Percentiles rank a stretch among this genome's conserved stretches.
phyloP scores from a whole-genome alignment of 2,797 vertebrate species.

The Muraenolepis orangiensis region DNA sequence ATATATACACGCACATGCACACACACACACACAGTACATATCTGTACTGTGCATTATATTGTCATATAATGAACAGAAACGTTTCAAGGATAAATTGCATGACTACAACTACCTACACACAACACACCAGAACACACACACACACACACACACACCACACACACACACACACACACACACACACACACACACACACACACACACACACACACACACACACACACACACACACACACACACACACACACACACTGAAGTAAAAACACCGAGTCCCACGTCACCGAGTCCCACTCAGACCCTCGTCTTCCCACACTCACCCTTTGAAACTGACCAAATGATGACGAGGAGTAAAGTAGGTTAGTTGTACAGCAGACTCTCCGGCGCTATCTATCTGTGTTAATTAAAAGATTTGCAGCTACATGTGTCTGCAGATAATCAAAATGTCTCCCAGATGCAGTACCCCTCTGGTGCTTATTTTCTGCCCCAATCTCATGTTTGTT shows the following conservation, averaged over 20 bases:
- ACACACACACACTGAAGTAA: conserved; percentile 32
- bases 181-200: neutral
- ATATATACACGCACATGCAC: conserved; percentile 25
- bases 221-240: neutral
- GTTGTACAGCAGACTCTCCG: conserved; percentile 54
- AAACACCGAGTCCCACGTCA: conserved; percentile 45
- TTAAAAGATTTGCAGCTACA: conserved; percentile 82
- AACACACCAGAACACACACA: conserved; percentile 6
- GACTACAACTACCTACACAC: too few species aligned
- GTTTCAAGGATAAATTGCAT: neutral
- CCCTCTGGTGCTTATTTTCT: conserved; percentile 77
- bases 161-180: conserved; percentile 29
- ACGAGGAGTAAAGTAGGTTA: conserved; percentile 58
- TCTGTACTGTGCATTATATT: neutral
- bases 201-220: conserved; percentile 15
- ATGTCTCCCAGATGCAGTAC: conserved; percentile 76
- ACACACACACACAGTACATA: conserved; percentile 11
- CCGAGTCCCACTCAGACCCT: conserved; percentile 40
- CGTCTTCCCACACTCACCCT: conserved; percentile 41
- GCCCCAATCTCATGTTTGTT: conserved; percentile 78
- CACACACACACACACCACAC: neutral
- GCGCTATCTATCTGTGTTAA: conserved; percentile 70
- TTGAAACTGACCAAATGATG: conserved; percentile 65
- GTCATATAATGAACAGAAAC: too few species aligned
- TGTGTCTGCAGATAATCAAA: conserved; percentile 79